Conservation (phyloP, 2,888 invertebrate genomes). For the Temnothorax unifasciatus region DNA sequence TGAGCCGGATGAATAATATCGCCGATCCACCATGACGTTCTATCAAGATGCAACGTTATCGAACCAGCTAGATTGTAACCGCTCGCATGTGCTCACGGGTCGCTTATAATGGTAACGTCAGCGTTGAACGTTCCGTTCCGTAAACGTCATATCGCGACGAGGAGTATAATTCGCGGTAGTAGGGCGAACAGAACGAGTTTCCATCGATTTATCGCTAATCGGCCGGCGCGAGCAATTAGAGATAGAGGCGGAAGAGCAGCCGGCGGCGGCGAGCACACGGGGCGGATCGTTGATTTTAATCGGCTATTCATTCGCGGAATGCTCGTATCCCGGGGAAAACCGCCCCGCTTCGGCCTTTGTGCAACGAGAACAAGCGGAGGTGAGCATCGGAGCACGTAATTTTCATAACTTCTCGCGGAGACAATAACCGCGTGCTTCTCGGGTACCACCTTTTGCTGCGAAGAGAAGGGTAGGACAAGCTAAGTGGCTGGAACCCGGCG, state of each 20-base stretch:
- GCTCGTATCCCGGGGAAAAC: constrained; percentile 42
- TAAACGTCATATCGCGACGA: constrained; percentile 19
- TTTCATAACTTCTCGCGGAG: constrained; percentile 82
- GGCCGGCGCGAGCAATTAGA: constrained; percentile 54
- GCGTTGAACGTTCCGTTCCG: constrained; percentile 4
- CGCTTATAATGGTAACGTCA: constrained; percentile 18
- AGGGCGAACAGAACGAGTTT: constrained; percentile 27
- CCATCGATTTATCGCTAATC: constrained; percentile 47
- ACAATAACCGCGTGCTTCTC: constrained; percentile 75
- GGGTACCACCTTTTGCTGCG: constrained; percentile 24
- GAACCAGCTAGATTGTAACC: background rate
- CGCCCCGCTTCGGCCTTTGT: constrained; percentile 48
- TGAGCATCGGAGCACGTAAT: constrained; percentile 79
- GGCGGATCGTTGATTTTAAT: constrained; percentile 66
- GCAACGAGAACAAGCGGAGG: constrained; percentile 28
- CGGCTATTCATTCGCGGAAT: constrained; percentile 58
- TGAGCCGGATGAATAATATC: constrained; percentile 22
- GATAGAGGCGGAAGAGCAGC: constrained; percentile 37
- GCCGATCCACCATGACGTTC: background rate
- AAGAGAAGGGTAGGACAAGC: constrained; percentile 66
- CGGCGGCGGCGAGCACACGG: constrained; percentile 47
- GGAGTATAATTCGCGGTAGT: constrained; percentile 15
- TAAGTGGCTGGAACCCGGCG: constrained; percentile 54
- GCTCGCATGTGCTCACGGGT: background rate
- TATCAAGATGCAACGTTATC: constrained; percentile 8